These are phyloP conservation scores for Hippocampus guttulatus DNA, from an alignment of 2,113 vertebrate species.

Conservation along the genomic window DNA sequence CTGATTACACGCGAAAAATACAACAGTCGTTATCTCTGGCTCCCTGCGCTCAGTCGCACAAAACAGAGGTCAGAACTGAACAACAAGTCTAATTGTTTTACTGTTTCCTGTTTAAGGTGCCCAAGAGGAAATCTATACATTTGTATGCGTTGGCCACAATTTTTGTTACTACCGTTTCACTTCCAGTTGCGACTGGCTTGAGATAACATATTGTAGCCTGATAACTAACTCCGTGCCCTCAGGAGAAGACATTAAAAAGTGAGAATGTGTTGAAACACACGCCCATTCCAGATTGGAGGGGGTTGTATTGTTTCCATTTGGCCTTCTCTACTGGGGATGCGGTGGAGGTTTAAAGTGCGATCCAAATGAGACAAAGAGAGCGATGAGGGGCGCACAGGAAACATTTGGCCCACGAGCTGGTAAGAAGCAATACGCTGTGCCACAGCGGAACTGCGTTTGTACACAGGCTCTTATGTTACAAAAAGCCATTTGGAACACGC, in stretches of 20 bases:
- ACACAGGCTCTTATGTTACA: slow-evolving; percentile 70
- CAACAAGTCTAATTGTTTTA: slow-evolving; percentile 71
- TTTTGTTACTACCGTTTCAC: slow-evolving; percentile 72
- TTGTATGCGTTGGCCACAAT: slow-evolving; percentile 62
- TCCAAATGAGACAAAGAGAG: slow-evolving; percentile 21
- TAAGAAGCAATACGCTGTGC: slow-evolving; percentile 63
- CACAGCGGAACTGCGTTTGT: slow-evolving; percentile 67
- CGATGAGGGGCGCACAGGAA: slow-evolving; percentile 41
- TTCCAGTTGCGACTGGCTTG: slow-evolving; percentile 63
- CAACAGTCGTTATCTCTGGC: slow-evolving; percentile 44
- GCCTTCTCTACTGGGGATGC: slow-evolving; percentile 18
- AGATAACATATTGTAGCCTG: slow-evolving; percentile 60
- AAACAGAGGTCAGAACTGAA: slow-evolving; percentile 70
- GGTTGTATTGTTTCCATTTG: slow-evolving; percentile 43
- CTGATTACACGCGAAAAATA: slow-evolving; percentile 60
- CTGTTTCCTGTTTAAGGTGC: slow-evolving; percentile 67
- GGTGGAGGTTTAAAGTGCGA: slow-evolving; percentile 18
- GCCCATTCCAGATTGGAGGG: slow-evolving; percentile 41
- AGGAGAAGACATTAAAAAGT: slow-evolving; percentile 66
- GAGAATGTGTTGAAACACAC: slow-evolving; percentile 54
- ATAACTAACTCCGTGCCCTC: slow-evolving; percentile 49
- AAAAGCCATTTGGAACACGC: slow-evolving; percentile 57
- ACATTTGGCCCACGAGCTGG: slow-evolving; percentile 59
- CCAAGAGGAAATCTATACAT: slow-evolving; percentile 58
- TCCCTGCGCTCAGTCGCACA: slow-evolving; percentile 61